Evolutionary conservation across 1,140 invertebrate genomes (phyloP).

Genomic region (Triops cancriformis): DNA sequence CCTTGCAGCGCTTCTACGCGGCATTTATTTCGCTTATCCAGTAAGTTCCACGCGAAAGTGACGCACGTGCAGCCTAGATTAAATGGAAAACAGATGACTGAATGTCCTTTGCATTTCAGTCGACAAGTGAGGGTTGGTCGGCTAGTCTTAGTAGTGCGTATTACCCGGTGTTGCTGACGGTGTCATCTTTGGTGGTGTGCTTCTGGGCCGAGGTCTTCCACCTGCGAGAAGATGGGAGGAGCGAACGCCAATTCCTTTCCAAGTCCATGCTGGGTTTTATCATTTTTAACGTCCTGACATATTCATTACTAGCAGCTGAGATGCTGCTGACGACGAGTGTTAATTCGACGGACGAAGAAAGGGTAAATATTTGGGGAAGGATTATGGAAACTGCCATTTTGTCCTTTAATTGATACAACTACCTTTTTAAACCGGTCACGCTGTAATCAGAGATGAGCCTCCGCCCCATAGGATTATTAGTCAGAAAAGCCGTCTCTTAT

Average conservation of each 20-base stretch:
- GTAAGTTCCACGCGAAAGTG: slow-evolving; percentile 47
- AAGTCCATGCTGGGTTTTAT: slow-evolving; percentile 89
- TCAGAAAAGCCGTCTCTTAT: too few relatives aligned
- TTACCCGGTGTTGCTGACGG: slow-evolving; percentile 79
- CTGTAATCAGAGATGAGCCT: too few relatives aligned
- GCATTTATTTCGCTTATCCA: slow-evolving; percentile 80
- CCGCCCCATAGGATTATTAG: too few relatives aligned
- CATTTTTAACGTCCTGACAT: slow-evolving; percentile 80
- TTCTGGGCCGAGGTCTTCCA: slow-evolving; percentile 95
- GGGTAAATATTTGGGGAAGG: slow-evolving; percentile 38
- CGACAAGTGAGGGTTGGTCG: slow-evolving; percentile 66
- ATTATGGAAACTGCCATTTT: too few relatives aligned
- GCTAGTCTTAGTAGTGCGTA: slow-evolving; percentile 77
- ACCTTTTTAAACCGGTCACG: too few relatives aligned
- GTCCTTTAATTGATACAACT: too few relatives aligned
- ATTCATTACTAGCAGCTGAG: slow-evolving; percentile 73
- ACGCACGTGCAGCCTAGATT: not conserved
- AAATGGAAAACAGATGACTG: not conserved
- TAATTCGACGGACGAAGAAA: slow-evolving; percentile 52
- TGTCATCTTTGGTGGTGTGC: slow-evolving; percentile 83
- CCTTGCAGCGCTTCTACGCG: slow-evolving; percentile 70
- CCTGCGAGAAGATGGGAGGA: slow-evolving; percentile 73
- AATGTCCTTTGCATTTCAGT: slow-evolving; percentile 44
- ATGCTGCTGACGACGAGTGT: slow-evolving; percentile 59
- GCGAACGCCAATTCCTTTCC: slow-evolving; percentile 71